Conservation (phyloP, 1,140 invertebrate species). For the Heterodera carotae region DNA sequence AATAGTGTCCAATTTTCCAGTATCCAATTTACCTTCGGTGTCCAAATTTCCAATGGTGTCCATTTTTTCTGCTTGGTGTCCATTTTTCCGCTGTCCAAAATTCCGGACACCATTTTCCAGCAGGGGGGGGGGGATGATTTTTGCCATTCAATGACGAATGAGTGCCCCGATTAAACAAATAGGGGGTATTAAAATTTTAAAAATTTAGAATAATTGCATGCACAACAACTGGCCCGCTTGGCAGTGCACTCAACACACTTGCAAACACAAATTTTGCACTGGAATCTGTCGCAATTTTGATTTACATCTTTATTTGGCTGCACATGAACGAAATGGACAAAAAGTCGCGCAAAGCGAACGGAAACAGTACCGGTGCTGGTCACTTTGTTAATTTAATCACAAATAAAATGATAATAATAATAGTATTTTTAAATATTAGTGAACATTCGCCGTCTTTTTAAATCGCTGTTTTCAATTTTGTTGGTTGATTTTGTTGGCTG, state of each 20-base stretch:
- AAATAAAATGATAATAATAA: no score
- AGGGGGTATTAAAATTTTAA: no score
- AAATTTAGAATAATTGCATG: neutral
- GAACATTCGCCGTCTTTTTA: conserved; percentile 16
- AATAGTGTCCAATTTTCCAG: no score
- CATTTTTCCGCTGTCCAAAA: no score
- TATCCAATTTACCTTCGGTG: no score
- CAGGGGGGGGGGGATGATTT: no score
- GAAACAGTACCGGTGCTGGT: neutral
- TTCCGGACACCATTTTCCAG: no score
- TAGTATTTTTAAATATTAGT: neutral
- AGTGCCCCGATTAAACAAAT: no score
- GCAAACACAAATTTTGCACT: conserved; percentile 11
- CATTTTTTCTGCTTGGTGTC: no score
- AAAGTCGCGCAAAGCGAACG: conserved; percentile 8
- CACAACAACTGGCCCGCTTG: neutral
- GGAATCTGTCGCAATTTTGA: conserved; percentile 9
- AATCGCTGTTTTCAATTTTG: conserved; percentile 23
- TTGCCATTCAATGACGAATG: no score
- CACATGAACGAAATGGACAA: neutral
- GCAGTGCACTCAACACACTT: neutral
- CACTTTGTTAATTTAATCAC: no score
- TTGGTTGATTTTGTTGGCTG: conserved; percentile 24
- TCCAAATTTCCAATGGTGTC: no score
- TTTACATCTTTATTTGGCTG: conserved; percentile 5